Evolutionary conservation across 1,140 invertebrate species (phyloP), one percentile per base, ranked within the genome.

Genomic region (Drosophila funebris): DNA sequence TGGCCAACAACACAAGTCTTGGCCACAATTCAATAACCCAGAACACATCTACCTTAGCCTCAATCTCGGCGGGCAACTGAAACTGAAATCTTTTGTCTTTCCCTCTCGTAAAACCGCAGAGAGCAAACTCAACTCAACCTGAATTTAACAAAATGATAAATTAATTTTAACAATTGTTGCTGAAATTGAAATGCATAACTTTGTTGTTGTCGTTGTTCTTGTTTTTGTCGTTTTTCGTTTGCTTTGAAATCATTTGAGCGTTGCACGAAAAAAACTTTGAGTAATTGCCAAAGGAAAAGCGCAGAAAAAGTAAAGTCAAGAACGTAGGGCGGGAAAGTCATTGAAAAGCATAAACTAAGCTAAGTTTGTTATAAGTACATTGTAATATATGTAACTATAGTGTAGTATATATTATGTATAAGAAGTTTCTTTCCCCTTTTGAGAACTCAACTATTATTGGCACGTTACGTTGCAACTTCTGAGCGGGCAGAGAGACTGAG

Each of bases 361-460:
- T 52, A n/a, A 39, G 69, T 72, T 66, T 66, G 52, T 67, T 66
- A 43, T 46, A 62, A 62, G 46, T 50, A 72, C 27, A 37, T 66
- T 66, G 63, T 62, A 44, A 36, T 56, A 36, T 22, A 13, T 24
- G 24, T 29, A 20, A n/a, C n/a, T 54, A 14, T n/a, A 41, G 24
- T 52, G 13, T 52, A 24, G 20, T 27, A 27, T 41, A 33, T 37
- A 24, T 31, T 54, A 73, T 81, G 67, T 58, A 76, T 57, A 71
- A 82, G 70, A 82, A 50, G 74, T 76, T 81, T 62, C 11, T 61
- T n/a, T n/a, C n/a, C 64, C 31, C 72, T 36, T 44, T 50, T 81
- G 76, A 82, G 78, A 87, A 81, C 68, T 52, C 46, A 77, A 87
- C 78, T 85, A 78, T 81, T 78, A 87, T 85, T 87, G 74, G 81